Evolutionary conservation across 2,888 invertebrate species (phyloP).

Genomic region (Neria commutata): DNA sequence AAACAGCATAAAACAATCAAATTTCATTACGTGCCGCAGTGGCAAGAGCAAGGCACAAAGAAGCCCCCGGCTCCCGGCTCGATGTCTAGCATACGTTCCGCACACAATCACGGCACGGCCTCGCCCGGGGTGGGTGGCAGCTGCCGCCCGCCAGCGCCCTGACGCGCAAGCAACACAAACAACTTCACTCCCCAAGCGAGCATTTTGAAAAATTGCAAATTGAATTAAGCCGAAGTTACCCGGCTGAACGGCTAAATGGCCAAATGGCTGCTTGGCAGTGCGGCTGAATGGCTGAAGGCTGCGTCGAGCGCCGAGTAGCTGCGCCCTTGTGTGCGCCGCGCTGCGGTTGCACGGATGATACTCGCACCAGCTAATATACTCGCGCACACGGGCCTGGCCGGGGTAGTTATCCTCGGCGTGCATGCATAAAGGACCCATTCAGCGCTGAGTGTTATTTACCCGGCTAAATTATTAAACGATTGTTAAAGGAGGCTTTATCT

Average conservation of each 20-base stretch:
- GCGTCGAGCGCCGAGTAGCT: conserved; percentile 18
- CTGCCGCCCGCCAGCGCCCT: not conserved
- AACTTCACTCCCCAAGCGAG: conserved; percentile 27
- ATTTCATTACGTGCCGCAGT: conserved; percentile 38
- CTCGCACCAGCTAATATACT: conserved; percentile 46
- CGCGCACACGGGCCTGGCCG: conserved; percentile 17
- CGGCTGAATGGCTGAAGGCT: not conserved
- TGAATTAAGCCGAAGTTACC: conserved; percentile 61
- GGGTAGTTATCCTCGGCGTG: not conserved
- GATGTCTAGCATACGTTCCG: not conserved
- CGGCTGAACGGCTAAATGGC: conserved; percentile 53
- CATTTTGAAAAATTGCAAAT: conserved; percentile 62
- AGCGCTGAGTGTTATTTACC: conserved; percentile 51
- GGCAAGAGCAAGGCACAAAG: not conserved
- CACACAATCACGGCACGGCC: not conserved
- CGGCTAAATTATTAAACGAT: conserved; percentile 57
- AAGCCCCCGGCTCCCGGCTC: not conserved
- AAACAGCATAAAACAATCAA: too few relatives aligned
- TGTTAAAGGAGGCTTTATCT: conserved; percentile 48
- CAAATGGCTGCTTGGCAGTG: not conserved
- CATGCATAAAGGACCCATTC: conserved; percentile 11
- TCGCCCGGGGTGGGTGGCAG: not conserved
- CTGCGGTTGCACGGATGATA: conserved; percentile 49
- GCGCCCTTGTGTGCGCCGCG: conserved; percentile 32
- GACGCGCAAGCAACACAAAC: not conserved